Evolutionary conservation across 2,113 vertebrate genomes (phyloP).

Genomic region (Lophura nycthemera): DNA sequence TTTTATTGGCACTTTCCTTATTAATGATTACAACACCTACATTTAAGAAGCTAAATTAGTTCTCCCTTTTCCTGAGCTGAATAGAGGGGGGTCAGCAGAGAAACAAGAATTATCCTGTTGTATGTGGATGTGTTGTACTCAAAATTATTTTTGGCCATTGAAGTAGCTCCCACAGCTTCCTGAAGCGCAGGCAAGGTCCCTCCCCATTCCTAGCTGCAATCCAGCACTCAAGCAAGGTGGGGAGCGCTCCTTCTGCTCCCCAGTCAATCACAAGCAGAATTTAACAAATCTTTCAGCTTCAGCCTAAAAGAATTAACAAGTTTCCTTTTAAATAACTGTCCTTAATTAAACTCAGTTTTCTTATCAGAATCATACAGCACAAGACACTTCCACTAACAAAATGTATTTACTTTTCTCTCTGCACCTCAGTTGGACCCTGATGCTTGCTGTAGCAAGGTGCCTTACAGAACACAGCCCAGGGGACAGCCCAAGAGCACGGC

Average conservation of each 20-base stretch:
- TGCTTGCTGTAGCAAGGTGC: accelerated
- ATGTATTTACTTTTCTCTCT: background rate
- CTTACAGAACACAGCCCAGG: accelerated
- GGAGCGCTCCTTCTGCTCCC: background rate
- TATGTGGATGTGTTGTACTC: slow-evolving; percentile 27
- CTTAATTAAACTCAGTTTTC: slow-evolving; percentile 3
- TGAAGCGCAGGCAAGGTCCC: background rate
- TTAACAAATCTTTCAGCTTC: background rate
- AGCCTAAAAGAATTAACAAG: background rate
- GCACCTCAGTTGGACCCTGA: accelerated
- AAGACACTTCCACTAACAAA: background rate
- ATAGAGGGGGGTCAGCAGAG: slow-evolving; percentile 53
- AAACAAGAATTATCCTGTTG: slow-evolving; percentile 62
- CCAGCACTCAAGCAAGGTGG: background rate
- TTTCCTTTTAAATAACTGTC: background rate
- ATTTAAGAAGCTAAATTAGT: slow-evolving; percentile 75
- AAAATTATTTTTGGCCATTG: slow-evolving; percentile 36
- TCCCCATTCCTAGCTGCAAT: background rate
- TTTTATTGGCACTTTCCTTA: slow-evolving; percentile 75
- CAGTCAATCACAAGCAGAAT: background rate
- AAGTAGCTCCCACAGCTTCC: slow-evolving; percentile 34
- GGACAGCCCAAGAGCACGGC: accelerated
- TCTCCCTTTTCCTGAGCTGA: slow-evolving; percentile 64
- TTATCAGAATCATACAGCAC: background rate
- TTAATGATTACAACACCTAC: slow-evolving; percentile 78